Evolutionary conservation across 2,797 vertebrate species (phyloP).

Genomic region (Diplodus sargus): DNA sequence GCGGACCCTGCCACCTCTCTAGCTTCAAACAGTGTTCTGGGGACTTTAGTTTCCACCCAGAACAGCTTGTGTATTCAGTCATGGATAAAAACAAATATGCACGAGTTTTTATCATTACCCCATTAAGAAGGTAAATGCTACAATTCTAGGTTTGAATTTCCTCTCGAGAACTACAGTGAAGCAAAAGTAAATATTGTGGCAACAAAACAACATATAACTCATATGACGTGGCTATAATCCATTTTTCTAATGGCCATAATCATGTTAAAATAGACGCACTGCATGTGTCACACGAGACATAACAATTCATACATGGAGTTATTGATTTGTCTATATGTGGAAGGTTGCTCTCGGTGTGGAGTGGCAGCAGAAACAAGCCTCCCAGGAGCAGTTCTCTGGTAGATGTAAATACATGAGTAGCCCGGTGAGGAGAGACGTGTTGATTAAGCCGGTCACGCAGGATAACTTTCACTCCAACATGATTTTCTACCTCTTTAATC

Average conservation of each 20-base stretch:
- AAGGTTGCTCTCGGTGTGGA: neutral
- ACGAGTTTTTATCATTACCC: too few relatives aligned
- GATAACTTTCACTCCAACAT: conserved; percentile 40
- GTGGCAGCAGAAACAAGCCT: too few relatives aligned
- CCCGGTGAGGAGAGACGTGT: conserved; percentile 1
- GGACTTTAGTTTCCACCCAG: too few relatives aligned
- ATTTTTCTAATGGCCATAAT: neutral
- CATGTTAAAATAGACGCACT: neutral
- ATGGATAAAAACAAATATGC: too few relatives aligned
- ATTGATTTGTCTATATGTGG: conserved; percentile 2
- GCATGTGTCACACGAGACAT: neutral
- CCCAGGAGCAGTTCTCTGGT: neutral
- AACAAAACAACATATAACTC: neutral
- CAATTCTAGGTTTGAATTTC: too few relatives aligned
- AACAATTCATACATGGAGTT: neutral
- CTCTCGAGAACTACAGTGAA: neutral
- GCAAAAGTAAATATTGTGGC: neutral
- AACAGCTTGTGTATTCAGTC: too few relatives aligned
- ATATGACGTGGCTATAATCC: too few relatives aligned
- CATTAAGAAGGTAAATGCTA: too few relatives aligned
- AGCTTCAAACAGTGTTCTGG: too few relatives aligned
- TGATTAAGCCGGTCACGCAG: conserved; percentile 19
- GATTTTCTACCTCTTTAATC: conserved; percentile 13
- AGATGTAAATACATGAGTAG: conserved; percentile 28
- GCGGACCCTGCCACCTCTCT: too few relatives aligned